Evolutionary conservation across 2,113 vertebrate species (phyloP), one percentile per base, ranked within the genome.

Genomic region (Menidia beryllina): DNA sequence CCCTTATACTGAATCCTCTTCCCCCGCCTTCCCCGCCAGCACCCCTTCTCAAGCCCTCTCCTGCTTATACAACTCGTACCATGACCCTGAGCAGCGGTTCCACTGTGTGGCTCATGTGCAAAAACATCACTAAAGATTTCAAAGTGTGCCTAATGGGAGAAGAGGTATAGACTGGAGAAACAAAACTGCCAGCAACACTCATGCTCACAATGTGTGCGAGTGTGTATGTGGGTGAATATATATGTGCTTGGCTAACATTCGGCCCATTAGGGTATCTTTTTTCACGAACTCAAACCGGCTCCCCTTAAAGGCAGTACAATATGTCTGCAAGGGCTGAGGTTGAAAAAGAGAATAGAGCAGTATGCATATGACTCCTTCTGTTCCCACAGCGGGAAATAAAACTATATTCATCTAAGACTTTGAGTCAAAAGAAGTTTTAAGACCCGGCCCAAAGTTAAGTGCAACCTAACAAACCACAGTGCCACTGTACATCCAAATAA

Each of bases 81-180:
- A 66, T 83, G 88, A 90, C 89, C 89, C 82, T 51, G 66, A 51
- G 80, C 86, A 85, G 86, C 5, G 65, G 85, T 88, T 92, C 73
- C 80, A 89, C 75, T 86, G 61, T 86, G 88, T 78, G 57, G 85
- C 78, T 69, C 71, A 86, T 51, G 50, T 76, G 82, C 77, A 79
- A 90, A 85, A 89, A 89, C 69, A 88, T 89, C 75, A 83, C 83
- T 82, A 50, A 77, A 86, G 82, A 84, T 84, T 85, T 86, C 77
- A 85, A 77, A 81, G 78, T 74, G 67, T 63, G 83, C 62, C 82
- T 83, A 81, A 89, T 77, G 81, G 72, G 86, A 85, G 72, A 78
- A 81, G 63, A 83, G 75, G 77, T 88, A 85, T 53, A 82, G 79
- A 83, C 72, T 83, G 77, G 76, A 87, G 87, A 90, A 88, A 88